Evolutionary conservation across 2,113 vertebrate species (phyloP).

Genomic region (Speoplatyrhinus poulsoni): DNA sequence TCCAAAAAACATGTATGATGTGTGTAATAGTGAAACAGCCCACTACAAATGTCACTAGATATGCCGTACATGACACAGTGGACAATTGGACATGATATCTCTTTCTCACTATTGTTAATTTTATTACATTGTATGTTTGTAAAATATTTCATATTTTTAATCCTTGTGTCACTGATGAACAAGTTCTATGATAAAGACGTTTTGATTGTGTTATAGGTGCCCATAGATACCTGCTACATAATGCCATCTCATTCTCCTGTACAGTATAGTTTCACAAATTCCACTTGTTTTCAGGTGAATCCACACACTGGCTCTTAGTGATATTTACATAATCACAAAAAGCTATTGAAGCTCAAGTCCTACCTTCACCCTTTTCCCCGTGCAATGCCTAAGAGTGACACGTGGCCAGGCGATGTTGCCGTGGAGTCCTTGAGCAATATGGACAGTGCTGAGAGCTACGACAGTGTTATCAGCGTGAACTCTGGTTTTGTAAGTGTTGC

Average conservation of each 20-base stretch:
- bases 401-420: slow-evolving; percentile 77
- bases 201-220: too few relatives aligned
- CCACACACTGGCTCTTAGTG: slow-evolving; percentile 4
- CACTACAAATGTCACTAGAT: neutral
- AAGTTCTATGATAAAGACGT: too few relatives aligned
- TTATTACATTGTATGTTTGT: too few relatives aligned
- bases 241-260: slow-evolving; percentile 1
- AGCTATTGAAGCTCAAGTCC: slow-evolving; percentile 21
- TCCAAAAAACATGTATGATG: neutral
- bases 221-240: neutral
- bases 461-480: slow-evolving; percentile 84
- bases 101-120: neutral
- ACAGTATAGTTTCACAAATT: neutral
- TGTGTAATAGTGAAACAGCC: neutral
- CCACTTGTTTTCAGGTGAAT: slow-evolving; percentile 28
- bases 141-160: too few relatives aligned
- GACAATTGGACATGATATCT: neutral
- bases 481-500: slow-evolving; percentile 83
- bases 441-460: slow-evolving; percentile 80
- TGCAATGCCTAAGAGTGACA: slow-evolving; percentile 84
- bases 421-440: slow-evolving; percentile 69
- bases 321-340: slow-evolving; percentile 14
- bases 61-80: slow-evolving; percentile 6
- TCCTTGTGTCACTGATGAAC: too few relatives aligned
- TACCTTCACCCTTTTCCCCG: slow-evolving; percentile 15